Base-by-base conservation (phyloP, 1,140 invertebrate genomes). In the Hyphantria cunea region DNA sequence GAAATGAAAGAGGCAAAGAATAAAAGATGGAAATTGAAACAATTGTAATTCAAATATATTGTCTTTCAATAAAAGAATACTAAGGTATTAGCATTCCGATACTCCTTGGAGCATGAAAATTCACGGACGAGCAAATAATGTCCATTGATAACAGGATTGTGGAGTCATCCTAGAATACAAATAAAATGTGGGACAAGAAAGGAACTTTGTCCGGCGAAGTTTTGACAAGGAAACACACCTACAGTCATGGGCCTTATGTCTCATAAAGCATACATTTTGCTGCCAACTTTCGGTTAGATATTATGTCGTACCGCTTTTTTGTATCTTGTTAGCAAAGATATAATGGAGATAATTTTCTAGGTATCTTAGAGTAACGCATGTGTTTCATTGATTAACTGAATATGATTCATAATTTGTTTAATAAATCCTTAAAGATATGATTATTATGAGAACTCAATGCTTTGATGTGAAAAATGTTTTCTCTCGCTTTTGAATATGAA, bases 111-210 rank as follows among this genome's bases (percentile, higher is more conserved):
- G 41, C 41, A 13, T 44, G 12, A 44, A 44, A 44, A 44, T 13
- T 44, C 41, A 12, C 41, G 41, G 41, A 3, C 11, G 41, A 13
- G 6, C 5, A 13, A n/a, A 12, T n/a, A 44, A 0, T 44, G 41
- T n/a, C 12, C 41, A 2, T 7, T 12, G 41, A 25, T 44, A 13
- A 44, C 12, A 44, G 9, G 12, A 44, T 44, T 7, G 1, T 7
- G 41, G 2, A 13, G 41, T 44, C 11, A 44, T 3, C 41, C 41
- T 44, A 44, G 3, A 39, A 39, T 39, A 39, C n/a, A 39, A 39
- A 55, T 45, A 55, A 55, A 45, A 55, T 14, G 45, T 45, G 12
- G 9, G 0, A 3, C n/a, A 45, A 15, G 39, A 39, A 2, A 55
- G 53, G 3, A 41, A 41, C 51, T 41, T 3, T 42, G 51, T 41